Conservation (phyloP, 2,888 invertebrate genomes). For the Spisula subtruncata region DNA sequence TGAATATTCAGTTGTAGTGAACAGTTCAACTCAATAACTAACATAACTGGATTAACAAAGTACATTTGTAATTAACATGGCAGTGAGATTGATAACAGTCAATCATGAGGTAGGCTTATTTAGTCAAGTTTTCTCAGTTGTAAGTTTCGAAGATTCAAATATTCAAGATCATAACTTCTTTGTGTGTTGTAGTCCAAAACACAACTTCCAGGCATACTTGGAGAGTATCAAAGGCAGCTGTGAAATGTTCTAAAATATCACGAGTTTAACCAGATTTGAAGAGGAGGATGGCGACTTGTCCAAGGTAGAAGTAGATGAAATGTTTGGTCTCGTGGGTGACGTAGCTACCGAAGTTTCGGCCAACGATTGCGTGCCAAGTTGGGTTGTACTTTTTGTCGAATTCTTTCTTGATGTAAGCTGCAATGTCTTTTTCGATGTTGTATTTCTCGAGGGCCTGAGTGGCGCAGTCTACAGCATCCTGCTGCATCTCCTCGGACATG, state of each 20-base stretch:
- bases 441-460: conserved; percentile 99
- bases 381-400: conserved; percentile 99
- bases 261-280: conserved; percentile 98
- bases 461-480: conserved; percentile 99
- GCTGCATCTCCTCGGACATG: conserved; percentile 99
- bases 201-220: too few relatives aligned
- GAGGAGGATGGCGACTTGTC: conserved; percentile 98
- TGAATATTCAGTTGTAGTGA: too few relatives aligned
- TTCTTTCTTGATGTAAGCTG: conserved; percentile 99
- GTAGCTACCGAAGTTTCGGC: conserved; percentile 97
- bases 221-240: too few relatives aligned
- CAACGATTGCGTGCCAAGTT: conserved; percentile 99
- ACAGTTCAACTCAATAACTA: too few relatives aligned
- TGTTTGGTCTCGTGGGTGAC: conserved; percentile 96
- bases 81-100: too few relatives aligned
- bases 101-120: too few relatives aligned
- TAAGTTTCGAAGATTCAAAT: too few relatives aligned
- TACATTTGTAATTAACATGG: too few relatives aligned
- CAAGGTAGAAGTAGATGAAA: conserved; percentile 99
- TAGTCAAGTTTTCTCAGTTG: too few relatives aligned
- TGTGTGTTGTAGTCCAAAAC: too few relatives aligned
- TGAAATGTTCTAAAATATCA: neutral
- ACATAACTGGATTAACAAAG: too few relatives aligned
- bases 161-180: too few relatives aligned
- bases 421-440: conserved; percentile 99